phyloP scores from a whole-genome alignment of 2,113 vertebrate genomes.

The Misgurnus mizolepis region DNA sequence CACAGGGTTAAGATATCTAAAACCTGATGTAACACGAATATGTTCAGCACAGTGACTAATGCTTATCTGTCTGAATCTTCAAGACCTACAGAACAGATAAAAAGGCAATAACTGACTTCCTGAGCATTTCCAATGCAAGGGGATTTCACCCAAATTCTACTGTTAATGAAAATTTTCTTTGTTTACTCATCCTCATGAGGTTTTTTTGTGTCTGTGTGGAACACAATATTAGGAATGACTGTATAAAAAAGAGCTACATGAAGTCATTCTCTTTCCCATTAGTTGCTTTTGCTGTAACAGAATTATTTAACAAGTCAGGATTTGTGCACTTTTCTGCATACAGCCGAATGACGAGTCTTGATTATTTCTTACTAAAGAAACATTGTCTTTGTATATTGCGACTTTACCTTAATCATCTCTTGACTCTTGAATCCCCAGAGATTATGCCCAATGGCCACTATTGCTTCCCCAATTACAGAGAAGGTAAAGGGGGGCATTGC shows the following conservation, averaged over 20 bases:
- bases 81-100: neutral
- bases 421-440: constrained; percentile 36
- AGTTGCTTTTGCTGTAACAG: neutral
- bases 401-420: constrained; percentile 43
- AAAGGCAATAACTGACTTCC: neutral
- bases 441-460: constrained; percentile 45
- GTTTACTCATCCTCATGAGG: too few species aligned
- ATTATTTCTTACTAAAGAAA: neutral
- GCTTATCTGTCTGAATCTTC: constrained; percentile 20
- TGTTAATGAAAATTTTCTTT: too few species aligned
- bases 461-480: constrained; percentile 38
- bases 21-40: constrained; percentile 9
- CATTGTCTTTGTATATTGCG: constrained; percentile 22
- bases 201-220: too few species aligned
- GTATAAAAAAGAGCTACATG: too few species aligned
- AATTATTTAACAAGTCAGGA: constrained; percentile 25
- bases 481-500: constrained; percentile 6
- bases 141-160: too few species aligned
- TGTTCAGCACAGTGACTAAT: neutral
- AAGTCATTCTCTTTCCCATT: neutral
- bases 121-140: neutral
- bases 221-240: too few species aligned
- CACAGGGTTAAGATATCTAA: constrained; percentile 37
- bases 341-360: constrained; percentile 18
- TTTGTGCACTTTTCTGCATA: neutral